phyloP scores from a whole-genome alignment of 2,113 vertebrate genomes.

The Meriones unguiculatus region DNA sequence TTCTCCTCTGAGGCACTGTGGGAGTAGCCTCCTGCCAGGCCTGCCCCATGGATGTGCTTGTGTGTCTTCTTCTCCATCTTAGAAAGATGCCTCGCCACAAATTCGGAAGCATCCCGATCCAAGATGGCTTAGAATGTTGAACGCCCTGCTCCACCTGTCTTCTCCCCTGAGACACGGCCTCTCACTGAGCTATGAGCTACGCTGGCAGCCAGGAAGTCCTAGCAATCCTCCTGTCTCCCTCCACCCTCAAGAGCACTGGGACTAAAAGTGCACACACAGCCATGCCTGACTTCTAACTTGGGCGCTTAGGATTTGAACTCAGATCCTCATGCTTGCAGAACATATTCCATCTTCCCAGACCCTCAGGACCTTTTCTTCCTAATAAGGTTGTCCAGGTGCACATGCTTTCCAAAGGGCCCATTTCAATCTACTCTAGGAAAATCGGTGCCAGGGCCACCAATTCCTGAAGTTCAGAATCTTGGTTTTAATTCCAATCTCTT shows the following conservation, averaged over 20 bases:
- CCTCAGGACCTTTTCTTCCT: not conserved
- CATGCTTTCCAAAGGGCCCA: not conserved
- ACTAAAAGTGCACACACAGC: not conserved
- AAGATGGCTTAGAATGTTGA: not conserved
- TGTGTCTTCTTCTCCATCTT: not conserved
- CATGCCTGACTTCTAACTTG: not conserved
- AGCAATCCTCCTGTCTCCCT: not conserved
- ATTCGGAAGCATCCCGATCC: not conserved
- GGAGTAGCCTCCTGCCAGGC: too few relatives aligned
- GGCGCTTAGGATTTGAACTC: not conserved
- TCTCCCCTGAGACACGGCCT: not conserved
- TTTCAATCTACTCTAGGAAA: not conserved
- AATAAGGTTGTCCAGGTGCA: not conserved
- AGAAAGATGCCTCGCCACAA: not conserved
- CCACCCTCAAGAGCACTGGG: not conserved
- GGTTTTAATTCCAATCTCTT: not conserved
- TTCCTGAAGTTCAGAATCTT: not conserved
- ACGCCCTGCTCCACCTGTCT: not conserved
- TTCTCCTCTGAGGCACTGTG: rapidly evolving
- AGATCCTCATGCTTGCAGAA: not conserved
- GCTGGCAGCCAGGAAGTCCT: not conserved
- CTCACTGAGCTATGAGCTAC: not conserved
- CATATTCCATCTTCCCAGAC: not conserved
- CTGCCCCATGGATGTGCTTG: not conserved
- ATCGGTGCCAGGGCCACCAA: not conserved